Evolutionary conservation across 64 coral and sea anemone species (phyloP).

Genomic region (Acropora yongei): DNA sequence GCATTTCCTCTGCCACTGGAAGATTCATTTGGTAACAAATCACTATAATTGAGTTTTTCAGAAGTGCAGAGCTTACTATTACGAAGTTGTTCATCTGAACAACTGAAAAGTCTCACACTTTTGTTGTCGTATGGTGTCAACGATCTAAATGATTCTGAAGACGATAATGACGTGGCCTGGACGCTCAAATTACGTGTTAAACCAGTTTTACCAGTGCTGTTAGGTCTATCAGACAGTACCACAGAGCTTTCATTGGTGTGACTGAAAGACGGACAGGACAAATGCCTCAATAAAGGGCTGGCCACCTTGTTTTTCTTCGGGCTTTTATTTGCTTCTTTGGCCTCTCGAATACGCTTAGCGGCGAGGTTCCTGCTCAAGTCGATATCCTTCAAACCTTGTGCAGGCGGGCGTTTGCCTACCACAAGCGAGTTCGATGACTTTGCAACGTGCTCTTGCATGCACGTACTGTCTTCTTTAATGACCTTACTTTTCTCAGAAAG

Average conservation of each 20-base stretch:
- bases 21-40: not conserved
- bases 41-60: not conserved
- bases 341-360: conserved; percentile 65
- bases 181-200: conserved; percentile 5
- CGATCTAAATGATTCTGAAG: not conserved
- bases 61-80: not conserved
- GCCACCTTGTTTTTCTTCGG: conserved; percentile 31
- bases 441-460: not conserved
- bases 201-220: not conserved
- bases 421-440: conserved; percentile 59
- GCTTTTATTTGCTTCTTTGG: conserved; percentile 72
- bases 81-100: not conserved
- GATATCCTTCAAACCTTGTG: conserved; percentile 74
- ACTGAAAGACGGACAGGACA: conserved; percentile 55
- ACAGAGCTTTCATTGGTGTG: not conserved
- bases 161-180: not conserved
- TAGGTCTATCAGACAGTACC: conserved; percentile 9
- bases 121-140: not conserved
- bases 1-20: not conserved
- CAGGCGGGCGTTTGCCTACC: conserved; percentile 63
- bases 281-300: conserved; percentile 39
- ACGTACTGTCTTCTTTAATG: not conserved
- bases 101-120: not conserved
- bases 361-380: conserved; percentile 65
- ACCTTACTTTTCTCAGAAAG: not conserved